Percentiles rank a stretch among this genome's conserved stretches.
phyloP scores from a whole-genome alignment of 1,140 invertebrate species.

The Conus betulinus region DNA sequence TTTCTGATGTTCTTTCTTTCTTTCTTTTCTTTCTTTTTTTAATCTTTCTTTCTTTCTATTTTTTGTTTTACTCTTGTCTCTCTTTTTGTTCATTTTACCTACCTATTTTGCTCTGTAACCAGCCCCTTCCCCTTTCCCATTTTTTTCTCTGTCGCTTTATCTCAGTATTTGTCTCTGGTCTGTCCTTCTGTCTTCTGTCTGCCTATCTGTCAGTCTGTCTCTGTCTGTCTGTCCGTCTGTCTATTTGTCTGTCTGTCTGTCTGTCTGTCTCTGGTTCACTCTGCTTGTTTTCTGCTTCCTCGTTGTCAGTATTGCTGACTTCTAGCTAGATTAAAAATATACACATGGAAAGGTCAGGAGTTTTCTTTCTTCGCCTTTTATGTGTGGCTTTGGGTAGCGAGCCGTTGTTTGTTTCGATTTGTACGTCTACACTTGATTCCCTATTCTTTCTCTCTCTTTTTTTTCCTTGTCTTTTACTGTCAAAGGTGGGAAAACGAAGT shows the following conservation, averaged over 20 bases:
- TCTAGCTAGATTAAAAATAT: too few species aligned
- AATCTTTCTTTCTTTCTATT: not conserved
- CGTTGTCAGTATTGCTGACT: not conserved
- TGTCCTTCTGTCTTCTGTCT: not conserved
- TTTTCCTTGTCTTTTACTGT: too few species aligned
- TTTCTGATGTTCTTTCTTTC: too few species aligned
- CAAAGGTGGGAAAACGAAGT: too few species aligned
- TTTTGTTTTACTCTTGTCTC: not conserved
- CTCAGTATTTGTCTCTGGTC: not conserved
- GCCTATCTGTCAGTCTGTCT: not conserved
- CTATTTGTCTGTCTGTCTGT: not conserved
- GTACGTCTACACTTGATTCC: too few species aligned
- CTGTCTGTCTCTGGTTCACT: not conserved
- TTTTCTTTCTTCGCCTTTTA: too few species aligned
- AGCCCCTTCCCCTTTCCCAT: not conserved
- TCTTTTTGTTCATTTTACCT: not conserved
- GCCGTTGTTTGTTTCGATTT: too few species aligned
- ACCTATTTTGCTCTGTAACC: not conserved
- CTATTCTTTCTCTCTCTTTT: too few species aligned
- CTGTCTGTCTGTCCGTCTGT: not conserved
- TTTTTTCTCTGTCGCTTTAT: not conserved
- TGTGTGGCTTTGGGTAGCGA: too few species aligned
- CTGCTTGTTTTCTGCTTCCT: not conserved
- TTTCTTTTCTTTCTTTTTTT: not conserved
- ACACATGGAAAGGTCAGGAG: too few species aligned